phyloP scores from a whole-genome alignment of 92 coral and sea anemone genomes.

The Montipora capitata region DNA sequence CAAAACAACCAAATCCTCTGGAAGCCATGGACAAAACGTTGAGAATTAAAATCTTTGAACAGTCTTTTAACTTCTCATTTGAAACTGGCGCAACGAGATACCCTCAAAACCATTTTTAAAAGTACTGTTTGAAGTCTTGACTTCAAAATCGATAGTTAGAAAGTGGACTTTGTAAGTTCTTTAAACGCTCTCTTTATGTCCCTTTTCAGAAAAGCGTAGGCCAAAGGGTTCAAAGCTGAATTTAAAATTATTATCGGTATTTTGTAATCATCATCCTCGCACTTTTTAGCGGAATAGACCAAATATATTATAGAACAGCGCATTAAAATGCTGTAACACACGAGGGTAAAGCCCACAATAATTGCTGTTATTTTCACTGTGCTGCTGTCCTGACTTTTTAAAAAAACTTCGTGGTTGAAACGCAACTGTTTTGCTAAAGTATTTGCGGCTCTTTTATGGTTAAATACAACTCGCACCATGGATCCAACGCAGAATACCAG shows the following conservation, averaged over 20 bases:
- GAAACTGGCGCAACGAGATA: too few species aligned
- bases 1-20: too few species aligned
- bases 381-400: background rate
- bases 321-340: background rate
- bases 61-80: too few species aligned
- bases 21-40: too few species aligned
- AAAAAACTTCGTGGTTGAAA: constrained; percentile 19
- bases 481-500: background rate
- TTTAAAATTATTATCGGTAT: constrained; percentile 13
- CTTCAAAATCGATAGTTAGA: too few species aligned
- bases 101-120: too few species aligned
- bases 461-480: background rate
- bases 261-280: background rate
- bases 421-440: constrained; percentile 16
- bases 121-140: too few species aligned
- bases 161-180: background rate
- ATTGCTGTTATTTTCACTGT: background rate
- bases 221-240: constrained; percentile 12
- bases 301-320: background rate
- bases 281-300: background rate
- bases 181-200: background rate
- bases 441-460: background rate
- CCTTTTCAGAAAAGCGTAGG: constrained; percentile 6
- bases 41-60: too few species aligned
- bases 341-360: background rate